Percentiles rank a stretch among this genome's conserved stretches.
These are phyloP conservation scores for Mirza zaza DNA, from an alignment of 2,113 vertebrate species.

Conservation along the genomic window DNA sequence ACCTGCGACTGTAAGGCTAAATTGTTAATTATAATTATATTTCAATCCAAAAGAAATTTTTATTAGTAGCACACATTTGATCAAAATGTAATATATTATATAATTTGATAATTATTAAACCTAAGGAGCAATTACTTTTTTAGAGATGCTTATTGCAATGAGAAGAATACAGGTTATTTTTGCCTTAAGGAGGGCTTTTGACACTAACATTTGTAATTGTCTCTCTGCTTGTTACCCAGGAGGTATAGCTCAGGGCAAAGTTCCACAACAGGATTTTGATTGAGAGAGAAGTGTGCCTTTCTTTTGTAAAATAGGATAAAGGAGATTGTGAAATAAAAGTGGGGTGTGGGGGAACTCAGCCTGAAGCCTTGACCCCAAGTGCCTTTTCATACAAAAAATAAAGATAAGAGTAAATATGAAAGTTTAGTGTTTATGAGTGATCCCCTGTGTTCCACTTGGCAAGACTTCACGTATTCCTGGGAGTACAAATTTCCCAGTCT, in stretches of 20 bases:
- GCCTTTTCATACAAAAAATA: constrained; percentile 41
- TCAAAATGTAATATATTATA: constrained; percentile 46
- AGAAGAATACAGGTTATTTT: background rate
- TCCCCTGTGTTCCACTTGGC: background rate
- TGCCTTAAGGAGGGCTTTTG: background rate
- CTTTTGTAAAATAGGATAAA: constrained; percentile 30
- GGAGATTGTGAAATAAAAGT: background rate
- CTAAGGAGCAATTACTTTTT: constrained; percentile 28
- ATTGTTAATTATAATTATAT: constrained; percentile 44
- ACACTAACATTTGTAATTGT: constrained; percentile 38
- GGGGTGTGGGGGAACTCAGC: background rate
- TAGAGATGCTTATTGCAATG: background rate
- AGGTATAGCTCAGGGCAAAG: background rate
- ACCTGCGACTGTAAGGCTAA: background rate
- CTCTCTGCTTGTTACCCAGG: constrained; percentile 1
- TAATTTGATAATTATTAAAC: constrained; percentile 25
- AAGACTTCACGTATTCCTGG: background rate
- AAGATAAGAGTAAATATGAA: background rate
- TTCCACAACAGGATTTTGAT: background rate
- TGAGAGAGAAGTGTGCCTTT: background rate
- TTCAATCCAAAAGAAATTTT: constrained; percentile 18
- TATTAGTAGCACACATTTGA: background rate
- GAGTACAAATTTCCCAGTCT: background rate
- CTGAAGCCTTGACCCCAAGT: background rate
- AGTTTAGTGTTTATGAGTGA: constrained; percentile 27